Percentiles rank a stretch among this genome's conserved stretches.
Conservation (phyloP, 2,113 vertebrate genomes). For the Phalacrocorax carbo region DNA sequence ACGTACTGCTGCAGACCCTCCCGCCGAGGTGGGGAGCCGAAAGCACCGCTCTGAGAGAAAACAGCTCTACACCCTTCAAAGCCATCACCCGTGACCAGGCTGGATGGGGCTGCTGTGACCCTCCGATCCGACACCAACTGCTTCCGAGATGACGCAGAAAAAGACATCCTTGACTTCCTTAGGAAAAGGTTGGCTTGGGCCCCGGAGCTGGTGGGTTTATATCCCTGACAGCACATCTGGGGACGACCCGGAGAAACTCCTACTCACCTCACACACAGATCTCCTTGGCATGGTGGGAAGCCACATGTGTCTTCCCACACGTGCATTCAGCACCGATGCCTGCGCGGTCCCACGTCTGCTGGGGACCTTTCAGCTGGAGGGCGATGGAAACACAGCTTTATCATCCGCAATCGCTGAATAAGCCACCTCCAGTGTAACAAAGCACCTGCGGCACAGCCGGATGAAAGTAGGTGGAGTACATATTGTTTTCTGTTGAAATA, state of each 20-base stretch:
- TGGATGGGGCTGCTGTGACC: fast-evolving
- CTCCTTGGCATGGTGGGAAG: background rate
- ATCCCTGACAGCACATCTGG: background rate
- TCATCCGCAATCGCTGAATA: background rate
- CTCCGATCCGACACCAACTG: background rate
- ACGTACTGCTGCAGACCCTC: background rate
- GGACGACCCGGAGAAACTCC: background rate
- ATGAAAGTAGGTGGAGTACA: background rate
- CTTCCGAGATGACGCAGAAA: background rate
- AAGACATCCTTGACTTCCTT: fast-evolving
- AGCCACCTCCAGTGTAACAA: fast-evolving
- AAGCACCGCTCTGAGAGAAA: background rate
- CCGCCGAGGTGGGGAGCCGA: background rate
- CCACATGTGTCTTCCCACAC: background rate
- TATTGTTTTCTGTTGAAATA: background rate
- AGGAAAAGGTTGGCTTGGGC: background rate
- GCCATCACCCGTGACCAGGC: background rate
- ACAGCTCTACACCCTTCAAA: background rate
- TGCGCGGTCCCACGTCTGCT: fast-evolving
- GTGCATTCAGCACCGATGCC: fast-evolving
- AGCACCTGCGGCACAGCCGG: background rate
- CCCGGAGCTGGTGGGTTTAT: background rate
- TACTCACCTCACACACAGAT: background rate
- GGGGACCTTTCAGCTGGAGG: background rate
- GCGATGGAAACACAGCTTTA: background rate